A percentile compares a stretch with the other conserved stretches of the same genome.
phyloP scores from a whole-genome alignment of 1,140 invertebrate genomes.

The Phortica variegata region DNA sequence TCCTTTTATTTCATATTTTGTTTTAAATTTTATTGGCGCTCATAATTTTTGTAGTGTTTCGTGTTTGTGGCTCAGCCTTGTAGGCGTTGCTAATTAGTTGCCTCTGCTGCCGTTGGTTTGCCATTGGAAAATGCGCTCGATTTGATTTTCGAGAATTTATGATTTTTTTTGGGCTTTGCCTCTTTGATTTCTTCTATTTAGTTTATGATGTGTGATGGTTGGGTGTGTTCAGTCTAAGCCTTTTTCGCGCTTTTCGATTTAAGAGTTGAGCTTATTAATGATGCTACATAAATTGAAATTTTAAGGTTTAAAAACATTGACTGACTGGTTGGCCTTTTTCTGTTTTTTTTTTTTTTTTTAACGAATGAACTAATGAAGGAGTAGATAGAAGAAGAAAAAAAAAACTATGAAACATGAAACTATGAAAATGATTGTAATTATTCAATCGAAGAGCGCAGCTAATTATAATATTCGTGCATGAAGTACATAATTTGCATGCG shows the following conservation, averaged over 20 bases:
- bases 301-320: background rate
- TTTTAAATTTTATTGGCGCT: too few relatives aligned
- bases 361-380: too few relatives aligned
- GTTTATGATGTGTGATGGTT: slow-evolving; percentile 49
- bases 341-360: too few relatives aligned
- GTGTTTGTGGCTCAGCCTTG: slow-evolving; percentile 10
- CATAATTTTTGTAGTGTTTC: background rate
- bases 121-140: too few relatives aligned
- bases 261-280: slow-evolving; percentile 46
- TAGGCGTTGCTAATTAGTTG: slow-evolving; percentile 49
- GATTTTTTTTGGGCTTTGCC: slow-evolving; percentile 23
- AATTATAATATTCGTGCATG: slow-evolving; percentile 8
- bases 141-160: slow-evolving; percentile 52
- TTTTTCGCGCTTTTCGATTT: too few relatives aligned
- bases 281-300: slow-evolving; percentile 4
- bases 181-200: slow-evolving; percentile 20
- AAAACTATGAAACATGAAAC: too few relatives aligned
- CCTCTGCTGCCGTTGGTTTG: too few relatives aligned
- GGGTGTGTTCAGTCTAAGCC: too few relatives aligned
- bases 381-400: too few relatives aligned
- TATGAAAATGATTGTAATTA: too few relatives aligned
- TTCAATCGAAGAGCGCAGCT: too few relatives aligned
- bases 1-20: slow-evolving; percentile 37
- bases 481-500: slow-evolving; percentile 9
- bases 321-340: slow-evolving; percentile 1